Evolutionary conservation across 2,113 vertebrate genomes (phyloP).

Genomic region (Brachyhypopomus occidentalis): DNA sequence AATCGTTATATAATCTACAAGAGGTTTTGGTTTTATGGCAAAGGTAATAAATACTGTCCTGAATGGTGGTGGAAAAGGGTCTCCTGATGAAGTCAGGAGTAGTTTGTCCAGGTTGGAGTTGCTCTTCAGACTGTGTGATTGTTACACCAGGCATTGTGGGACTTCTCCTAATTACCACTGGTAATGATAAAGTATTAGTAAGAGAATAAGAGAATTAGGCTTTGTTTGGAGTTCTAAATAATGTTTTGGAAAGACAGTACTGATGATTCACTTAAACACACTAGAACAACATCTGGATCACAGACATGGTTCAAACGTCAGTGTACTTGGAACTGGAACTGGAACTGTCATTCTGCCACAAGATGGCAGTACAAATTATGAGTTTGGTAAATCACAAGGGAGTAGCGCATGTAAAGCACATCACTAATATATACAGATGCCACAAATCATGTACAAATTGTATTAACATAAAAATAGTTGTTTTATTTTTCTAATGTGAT

Average conservation of each 20-base stretch:
- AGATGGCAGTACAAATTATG: conserved; percentile 14
- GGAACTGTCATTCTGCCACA: not conserved
- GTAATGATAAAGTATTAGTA: conserved; percentile 11
- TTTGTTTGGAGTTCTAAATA: too few relatives aligned
- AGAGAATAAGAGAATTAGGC: not conserved
- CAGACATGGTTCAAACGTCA: not conserved
- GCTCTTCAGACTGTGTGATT: conserved; percentile 79
- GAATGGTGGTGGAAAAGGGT: conserved; percentile 77
- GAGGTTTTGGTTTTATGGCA: not conserved
- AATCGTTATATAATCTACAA: not conserved
- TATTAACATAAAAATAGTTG: too few relatives aligned
- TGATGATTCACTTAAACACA: too few relatives aligned
- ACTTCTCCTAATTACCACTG: conserved; percentile 74
- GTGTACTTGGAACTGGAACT: not conserved
- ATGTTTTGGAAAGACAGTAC: too few relatives aligned
- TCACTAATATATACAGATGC: too few relatives aligned
- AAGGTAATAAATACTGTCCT: conserved; percentile 74
- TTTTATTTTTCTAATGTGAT: too few relatives aligned
- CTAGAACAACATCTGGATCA: not conserved
- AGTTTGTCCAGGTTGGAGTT: conserved; percentile 79
- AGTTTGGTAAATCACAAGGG: not conserved
- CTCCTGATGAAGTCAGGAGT: conserved; percentile 83
- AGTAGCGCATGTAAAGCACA: too few relatives aligned
- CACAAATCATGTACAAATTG: too few relatives aligned
- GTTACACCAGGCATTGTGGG: conserved; percentile 81